Base-by-base conservation (phyloP, 1,140 invertebrate species). In the Chlorops oryzae region DNA sequence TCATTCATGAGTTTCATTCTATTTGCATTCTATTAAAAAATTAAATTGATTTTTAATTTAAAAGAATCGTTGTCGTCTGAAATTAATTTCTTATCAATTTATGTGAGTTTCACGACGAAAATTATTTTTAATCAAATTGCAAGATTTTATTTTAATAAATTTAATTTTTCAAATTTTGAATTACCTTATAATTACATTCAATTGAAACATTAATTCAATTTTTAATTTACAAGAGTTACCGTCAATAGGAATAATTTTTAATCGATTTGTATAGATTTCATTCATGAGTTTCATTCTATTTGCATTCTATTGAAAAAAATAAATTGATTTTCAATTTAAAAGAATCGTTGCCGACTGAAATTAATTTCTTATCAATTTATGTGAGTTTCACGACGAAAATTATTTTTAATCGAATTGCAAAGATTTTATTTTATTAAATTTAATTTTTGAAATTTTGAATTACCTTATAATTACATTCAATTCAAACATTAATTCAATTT, bases 101-200 rank as follows among this genome's bases (percentile, higher is more conserved):
- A 56, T 1, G 44, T 17, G 4, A 51, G 9, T 10, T 64, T 59
- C 32, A 60, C 59, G 0, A 5, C 2, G 15, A 13, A 50, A 0
- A 59, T 15, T 9, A 2, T 10, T 2, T 27, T 23, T 7, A 39
- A 32, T 2, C 52, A 22, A 32, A n/a, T 32, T 32, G 7, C 7
- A 32, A 32, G 27, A 32, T 13, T 32, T 32, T 32, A n/a, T 32
- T 32, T 7, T 13, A n/a, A 32, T 13, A 7, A n/a, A 32, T 13
- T 32, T 32, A 32, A 32, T 32, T 32, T 32, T 32, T 32, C n/a
- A n/a, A 9, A n/a, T 32, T 32, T 9, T 9, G 7, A 32, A 32
- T 32, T 9, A 32, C n/a, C n/a, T 9, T 7, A 32, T 32, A 32
- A 32, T 32, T n/a, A n/a, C n/a, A n/a, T n/a, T n/a, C n/a, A n/a